Evolutionary conservation across 1,140 invertebrate species (phyloP).

Genomic region (Caerostris extrusa): DNA sequence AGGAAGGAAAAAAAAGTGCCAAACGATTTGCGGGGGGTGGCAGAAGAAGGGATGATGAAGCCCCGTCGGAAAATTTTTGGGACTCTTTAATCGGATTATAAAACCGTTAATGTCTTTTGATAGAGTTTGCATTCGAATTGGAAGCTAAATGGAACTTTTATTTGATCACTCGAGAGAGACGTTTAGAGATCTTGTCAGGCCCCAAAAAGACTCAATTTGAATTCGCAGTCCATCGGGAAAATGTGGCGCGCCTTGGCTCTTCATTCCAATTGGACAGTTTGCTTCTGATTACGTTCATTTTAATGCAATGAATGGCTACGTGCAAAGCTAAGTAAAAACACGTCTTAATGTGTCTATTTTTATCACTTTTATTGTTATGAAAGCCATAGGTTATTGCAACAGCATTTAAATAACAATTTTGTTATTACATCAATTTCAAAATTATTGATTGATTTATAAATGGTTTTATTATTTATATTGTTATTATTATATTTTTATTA

Average conservation of each 20-base stretch:
- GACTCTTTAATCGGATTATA: constrained; percentile 45
- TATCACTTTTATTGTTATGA: too few species aligned
- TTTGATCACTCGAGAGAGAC: constrained; percentile 37
- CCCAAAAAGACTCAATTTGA: not conserved
- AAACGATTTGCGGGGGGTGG: not conserved
- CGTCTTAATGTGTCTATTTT: not conserved
- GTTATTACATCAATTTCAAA: too few species aligned
- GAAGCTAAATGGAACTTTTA: constrained; percentile 45
- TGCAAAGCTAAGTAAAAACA: not conserved
- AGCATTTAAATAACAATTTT: too few species aligned
- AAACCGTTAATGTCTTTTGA: constrained; percentile 65
- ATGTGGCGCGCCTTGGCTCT: not conserved
- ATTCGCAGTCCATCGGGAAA: constrained; percentile 12
- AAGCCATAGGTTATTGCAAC: too few species aligned
- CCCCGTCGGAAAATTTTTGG: not conserved
- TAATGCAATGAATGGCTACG: not conserved
- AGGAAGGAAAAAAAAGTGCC: not conserved
- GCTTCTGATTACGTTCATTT: not conserved
- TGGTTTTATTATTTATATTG: too few species aligned
- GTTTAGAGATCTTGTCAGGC: not conserved
- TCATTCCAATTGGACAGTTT: not conserved
- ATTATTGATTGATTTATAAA: too few species aligned
- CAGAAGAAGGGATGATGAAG: not conserved
- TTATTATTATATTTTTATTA: too few species aligned
- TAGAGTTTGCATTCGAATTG: constrained; percentile 57